These are phyloP conservation scores for Glaucidium brasilianum DNA, from an alignment of 2,113 vertebrate genomes.

Conservation along the genomic window DNA sequence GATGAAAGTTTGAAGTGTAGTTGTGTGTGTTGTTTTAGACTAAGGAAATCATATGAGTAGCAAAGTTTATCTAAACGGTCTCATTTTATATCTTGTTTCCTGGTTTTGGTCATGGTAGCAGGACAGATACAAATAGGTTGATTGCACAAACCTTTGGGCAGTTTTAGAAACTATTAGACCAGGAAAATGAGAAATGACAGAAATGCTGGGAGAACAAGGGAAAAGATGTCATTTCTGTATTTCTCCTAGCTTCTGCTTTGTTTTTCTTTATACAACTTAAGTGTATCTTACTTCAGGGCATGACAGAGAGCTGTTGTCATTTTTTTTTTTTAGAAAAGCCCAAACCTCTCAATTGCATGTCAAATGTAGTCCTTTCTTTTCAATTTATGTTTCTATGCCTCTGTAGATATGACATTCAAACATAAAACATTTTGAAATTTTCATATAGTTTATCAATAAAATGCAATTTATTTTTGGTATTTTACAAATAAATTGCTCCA, in stretches of 20 bases:
- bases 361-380: not conserved
- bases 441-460: not conserved
- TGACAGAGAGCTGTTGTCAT: not conserved
- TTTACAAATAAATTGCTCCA: not conserved
- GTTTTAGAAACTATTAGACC: not conserved
- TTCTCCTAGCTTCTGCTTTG: not conserved
- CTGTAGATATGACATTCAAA: not conserved
- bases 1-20: not conserved
- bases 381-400: not conserved
- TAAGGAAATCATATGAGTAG: not conserved
- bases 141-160: not conserved
- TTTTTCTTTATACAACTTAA: not conserved
- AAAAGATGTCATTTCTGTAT: not conserved
- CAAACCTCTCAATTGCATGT: not conserved
- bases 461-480: not conserved
- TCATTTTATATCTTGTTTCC: not conserved
- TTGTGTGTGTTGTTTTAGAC: not conserved
- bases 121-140: not conserved
- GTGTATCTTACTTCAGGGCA: not conserved
- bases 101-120: not conserved
- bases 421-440: not conserved
- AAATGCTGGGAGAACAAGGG: not conserved
- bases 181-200: slow-evolving; percentile 32
- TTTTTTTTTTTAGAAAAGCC: not conserved
- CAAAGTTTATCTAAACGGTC: not conserved